These are phyloP conservation scores for Dynastes hyllus DNA, from an alignment of 2,888 invertebrate genomes.

Conservation along the genomic window DNA sequence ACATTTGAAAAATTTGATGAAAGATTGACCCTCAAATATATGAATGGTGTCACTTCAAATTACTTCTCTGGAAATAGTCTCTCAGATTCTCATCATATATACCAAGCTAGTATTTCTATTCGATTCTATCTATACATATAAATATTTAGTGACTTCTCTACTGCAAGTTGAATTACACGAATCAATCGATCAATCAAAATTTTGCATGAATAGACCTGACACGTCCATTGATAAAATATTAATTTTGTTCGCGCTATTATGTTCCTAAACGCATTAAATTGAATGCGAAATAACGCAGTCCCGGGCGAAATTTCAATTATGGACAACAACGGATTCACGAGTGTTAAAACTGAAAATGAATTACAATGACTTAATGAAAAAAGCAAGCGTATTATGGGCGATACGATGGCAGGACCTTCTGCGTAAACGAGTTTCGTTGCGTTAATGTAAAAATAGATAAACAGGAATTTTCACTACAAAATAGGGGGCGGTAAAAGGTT, in stretches of 20 bases:
- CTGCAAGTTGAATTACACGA: no score
- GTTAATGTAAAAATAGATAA: conserved; percentile 49
- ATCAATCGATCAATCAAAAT: conserved; percentile 30
- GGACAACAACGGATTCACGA: conserved; percentile 35
- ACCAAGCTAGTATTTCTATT: no score
- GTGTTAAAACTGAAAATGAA: conserved; percentile 50
- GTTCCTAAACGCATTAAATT: conserved; percentile 32
- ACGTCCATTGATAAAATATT: conserved; percentile 36
- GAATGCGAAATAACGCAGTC: conserved; percentile 51
- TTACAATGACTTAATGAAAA: conserved; percentile 50
- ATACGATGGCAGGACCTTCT: conserved; percentile 17
- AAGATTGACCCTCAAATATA: no score
- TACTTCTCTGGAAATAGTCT: no score
- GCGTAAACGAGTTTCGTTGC: conserved; percentile 43
- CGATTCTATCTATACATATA: no score
- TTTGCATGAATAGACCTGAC: conserved; percentile 19
- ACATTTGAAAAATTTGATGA: no score
- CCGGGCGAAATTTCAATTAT: conserved; percentile 49
- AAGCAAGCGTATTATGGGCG: conserved; percentile 6
- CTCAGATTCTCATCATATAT: no score
- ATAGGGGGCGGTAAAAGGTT: conserved; percentile 54
- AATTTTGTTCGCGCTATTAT: conserved; percentile 27
- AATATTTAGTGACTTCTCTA: no score
- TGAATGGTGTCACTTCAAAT: no score
- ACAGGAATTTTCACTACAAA: conserved; percentile 49